Percentiles rank a stretch among this genome's conserved stretches.
phyloP scores from a whole-genome alignment of 2,113 vertebrate species.

The Daphoenositta chrysoptera region DNA sequence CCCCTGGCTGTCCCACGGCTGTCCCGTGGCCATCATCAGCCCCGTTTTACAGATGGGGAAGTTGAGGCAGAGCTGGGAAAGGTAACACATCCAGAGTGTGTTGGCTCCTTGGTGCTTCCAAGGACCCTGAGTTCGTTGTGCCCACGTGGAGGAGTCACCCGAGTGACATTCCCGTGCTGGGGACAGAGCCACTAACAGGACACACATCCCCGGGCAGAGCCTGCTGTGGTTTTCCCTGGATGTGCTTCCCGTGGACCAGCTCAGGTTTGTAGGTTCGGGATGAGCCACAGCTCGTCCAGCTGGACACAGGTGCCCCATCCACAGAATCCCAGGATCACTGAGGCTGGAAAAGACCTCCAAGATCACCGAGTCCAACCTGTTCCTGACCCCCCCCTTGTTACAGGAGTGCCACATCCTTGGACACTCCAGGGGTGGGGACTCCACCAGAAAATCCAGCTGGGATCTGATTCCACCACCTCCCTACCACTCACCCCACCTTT shows the following conservation, averaged over 20 bases:
- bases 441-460: not conserved
- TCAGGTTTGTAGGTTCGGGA: fast-evolving
- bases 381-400: not conserved
- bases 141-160: too few relatives aligned
- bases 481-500: fast-evolving
- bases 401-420: not conserved
- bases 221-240: fast-evolving
- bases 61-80: not conserved
- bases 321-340: not conserved
- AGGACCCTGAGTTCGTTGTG: fast-evolving
- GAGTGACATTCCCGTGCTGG: fast-evolving
- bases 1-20: not conserved
- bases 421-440: not conserved
- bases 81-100: fast-evolving
- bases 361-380: fast-evolving
- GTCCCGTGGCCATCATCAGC: not conserved
- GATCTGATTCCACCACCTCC: not conserved
- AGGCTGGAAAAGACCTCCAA: not conserved
- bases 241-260: too few relatives aligned
- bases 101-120: not conserved
- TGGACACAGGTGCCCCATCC: not conserved
- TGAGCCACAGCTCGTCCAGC: not conserved
- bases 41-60: fast-evolving
- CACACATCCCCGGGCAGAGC: not conserved
- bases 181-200: fast-evolving